Percentiles rank a stretch among this genome's conserved stretches.
phyloP scores from a whole-genome alignment of 2,797 vertebrate species.

The Amniataba percoides region DNA sequence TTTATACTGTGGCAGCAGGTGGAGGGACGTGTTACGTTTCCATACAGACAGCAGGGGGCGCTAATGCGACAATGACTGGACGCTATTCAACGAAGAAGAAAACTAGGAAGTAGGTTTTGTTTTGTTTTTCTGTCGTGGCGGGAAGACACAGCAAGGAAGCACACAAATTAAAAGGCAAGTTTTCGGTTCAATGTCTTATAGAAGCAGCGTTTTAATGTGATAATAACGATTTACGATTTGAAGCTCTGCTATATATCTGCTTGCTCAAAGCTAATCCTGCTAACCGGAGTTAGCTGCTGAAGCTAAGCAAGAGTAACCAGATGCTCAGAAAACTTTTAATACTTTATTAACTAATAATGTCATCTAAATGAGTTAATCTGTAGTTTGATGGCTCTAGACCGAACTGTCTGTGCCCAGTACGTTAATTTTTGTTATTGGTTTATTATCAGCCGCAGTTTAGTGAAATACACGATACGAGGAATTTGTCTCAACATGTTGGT shows the following conservation, averaged over 20 bases:
- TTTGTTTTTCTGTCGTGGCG: conserved; percentile 41
- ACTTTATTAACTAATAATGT: no score
- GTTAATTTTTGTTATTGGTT: no score
- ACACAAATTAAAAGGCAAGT: neutral
- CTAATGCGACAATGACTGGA: neutral
- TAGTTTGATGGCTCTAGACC: accelerated
- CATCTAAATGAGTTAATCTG: neutral
- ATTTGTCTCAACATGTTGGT: no score
- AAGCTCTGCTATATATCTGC: no score
- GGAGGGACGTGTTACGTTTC: neutral
- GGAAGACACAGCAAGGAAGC: conserved; percentile 18
- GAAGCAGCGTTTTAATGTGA: neutral
- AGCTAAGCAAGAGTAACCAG: neutral
- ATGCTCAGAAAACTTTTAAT: neutral
- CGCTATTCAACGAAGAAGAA: conserved; percentile 13
- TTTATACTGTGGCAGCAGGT: neutral
- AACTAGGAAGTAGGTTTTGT: conserved; percentile 43
- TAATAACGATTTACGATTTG: neutral
- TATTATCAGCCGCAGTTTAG: neutral
- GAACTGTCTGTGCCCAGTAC: neutral
- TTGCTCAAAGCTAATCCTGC: conserved; percentile 4
- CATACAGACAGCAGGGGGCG: conserved; percentile 6
- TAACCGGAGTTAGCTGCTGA: neutral
- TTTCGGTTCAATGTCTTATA: neutral
- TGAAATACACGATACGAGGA: neutral